Conservation (phyloP, 1,140 invertebrate species). For the Drosophila truncata region DNA sequence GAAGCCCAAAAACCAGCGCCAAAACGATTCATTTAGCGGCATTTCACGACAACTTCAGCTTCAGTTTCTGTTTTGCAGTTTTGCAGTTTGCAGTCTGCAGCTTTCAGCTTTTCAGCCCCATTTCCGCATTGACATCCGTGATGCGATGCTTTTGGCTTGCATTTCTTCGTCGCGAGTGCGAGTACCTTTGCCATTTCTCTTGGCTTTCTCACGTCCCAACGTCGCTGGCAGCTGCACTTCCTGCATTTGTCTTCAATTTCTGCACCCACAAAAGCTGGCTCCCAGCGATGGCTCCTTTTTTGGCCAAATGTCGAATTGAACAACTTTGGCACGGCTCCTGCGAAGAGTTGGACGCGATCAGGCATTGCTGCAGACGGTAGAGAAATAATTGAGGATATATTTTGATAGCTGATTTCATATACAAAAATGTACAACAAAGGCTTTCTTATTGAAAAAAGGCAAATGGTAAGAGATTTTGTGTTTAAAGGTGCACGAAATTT, state of each 20-base stretch:
- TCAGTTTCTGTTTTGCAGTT: slow-evolving; percentile 10
- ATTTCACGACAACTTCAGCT: slow-evolving; percentile 75
- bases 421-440: neutral
- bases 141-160: slow-evolving; percentile 51
- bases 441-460: neutral
- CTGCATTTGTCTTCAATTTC: slow-evolving; percentile 55
- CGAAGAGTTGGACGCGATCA: neutral
- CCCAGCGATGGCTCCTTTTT: slow-evolving; percentile 40
- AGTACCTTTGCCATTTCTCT: slow-evolving; percentile 78
- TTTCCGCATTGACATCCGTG: slow-evolving; percentile 78
- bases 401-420: neutral
- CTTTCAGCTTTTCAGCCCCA: slow-evolving; percentile 32
- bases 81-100: slow-evolving; percentile 1
- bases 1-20: slow-evolving; percentile 28
- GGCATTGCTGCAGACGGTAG: neutral
- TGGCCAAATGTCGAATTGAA: slow-evolving; percentile 67
- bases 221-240: slow-evolving; percentile 46
- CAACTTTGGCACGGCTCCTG: slow-evolving; percentile 43
- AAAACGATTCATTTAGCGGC: slow-evolving; percentile 66
- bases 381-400: neutral
- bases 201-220: slow-evolving; percentile 67
- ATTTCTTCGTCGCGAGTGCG: slow-evolving; percentile 38
- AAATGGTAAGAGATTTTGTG: too few species aligned
- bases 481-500: too few species aligned
- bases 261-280: slow-evolving; percentile 54